Percentiles rank a stretch among this genome's conserved stretches.
These are phyloP conservation scores for Leucophenga montana DNA, from an alignment of 2,888 invertebrate genomes.

Conservation along the genomic window DNA sequence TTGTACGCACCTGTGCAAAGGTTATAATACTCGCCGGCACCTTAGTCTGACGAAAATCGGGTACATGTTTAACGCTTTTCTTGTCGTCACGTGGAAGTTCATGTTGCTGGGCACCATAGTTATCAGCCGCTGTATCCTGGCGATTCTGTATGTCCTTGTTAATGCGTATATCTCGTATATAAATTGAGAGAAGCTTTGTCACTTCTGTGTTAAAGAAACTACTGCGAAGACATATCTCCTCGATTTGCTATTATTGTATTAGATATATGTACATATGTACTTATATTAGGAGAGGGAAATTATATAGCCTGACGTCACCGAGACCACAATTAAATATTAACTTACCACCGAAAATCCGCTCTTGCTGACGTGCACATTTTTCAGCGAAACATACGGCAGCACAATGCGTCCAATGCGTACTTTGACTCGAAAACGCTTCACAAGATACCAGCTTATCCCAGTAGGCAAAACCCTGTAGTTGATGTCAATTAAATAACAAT, in stretches of 20 bases:
- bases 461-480: slow-evolving; percentile 82
- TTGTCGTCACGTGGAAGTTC: slow-evolving; percentile 28
- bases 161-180: slow-evolving; percentile 86
- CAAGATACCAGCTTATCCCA: slow-evolving; percentile 85
- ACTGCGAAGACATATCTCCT: slow-evolving; percentile 88
- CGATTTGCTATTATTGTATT: slow-evolving; percentile 79
- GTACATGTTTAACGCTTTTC: slow-evolving; percentile 69
- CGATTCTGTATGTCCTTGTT: slow-evolving; percentile 81
- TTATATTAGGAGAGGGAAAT: too few species aligned
- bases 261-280: background rate
- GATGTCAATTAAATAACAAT: slow-evolving; percentile 21
- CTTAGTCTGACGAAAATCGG: slow-evolving; percentile 83
- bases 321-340: slow-evolving; percentile 41
- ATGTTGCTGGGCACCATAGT: slow-evolving; percentile 71
- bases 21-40: slow-evolving; percentile 86
- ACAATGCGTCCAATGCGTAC: slow-evolving; percentile 87
- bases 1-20: slow-evolving; percentile 82
- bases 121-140: slow-evolving; percentile 48
- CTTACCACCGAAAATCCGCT: slow-evolving; percentile 85
- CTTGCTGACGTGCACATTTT: slow-evolving; percentile 86
- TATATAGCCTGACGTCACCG: too few species aligned
- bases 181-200: slow-evolving; percentile 86
- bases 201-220: slow-evolving; percentile 92
- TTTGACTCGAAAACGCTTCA: slow-evolving; percentile 85
- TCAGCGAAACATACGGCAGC: slow-evolving; percentile 82